Evolutionary conservation across 2,797 vertebrate species (phyloP), one percentile per base, ranked within the genome.

Genomic region (Poeciliopsis paucimaculata): DNA sequence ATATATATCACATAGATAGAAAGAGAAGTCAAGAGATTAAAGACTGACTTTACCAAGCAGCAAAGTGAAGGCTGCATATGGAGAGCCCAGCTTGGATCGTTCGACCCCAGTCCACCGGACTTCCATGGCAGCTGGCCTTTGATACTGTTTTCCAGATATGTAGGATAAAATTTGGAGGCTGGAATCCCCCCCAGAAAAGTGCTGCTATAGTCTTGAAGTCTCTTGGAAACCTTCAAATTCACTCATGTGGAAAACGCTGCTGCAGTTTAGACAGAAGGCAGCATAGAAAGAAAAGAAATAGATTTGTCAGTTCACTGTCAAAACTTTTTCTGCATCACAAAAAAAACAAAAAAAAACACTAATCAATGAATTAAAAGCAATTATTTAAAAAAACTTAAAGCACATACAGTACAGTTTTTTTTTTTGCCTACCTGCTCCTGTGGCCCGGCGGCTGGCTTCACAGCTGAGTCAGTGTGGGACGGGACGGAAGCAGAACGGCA

Each of bases 11-110:
- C 4, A 43, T 43, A 43, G 2, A n/a, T 10, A 70, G 36, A 5
- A 51, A 20, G 12, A 64, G 6, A 7, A 46, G 10, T 1, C 9
- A 43, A 31, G 34, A 84, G 70, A 80, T 77, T 28, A 39, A 82
- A 76, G 53, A 60, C 2, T 71, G 74, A 88, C 74, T 55, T 95
- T 95, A 96, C 95, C 94, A 64, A 95, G 85, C 81, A 95, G 84
- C 60, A 95, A 10, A 16, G 90, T 86, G 80, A 85, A 43, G 23
- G 82, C 79, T 80, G 70, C 53, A 60, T 85, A 77, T 12, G 80
- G 76, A 82, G 86, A 81, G 81, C 88, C 90, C 79, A 78, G 81
- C 81, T 87, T 89, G 20, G n/a, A 77, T 85, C 85, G 75, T 81
- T 87, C 77, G 68, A 83, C 82, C 72, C 87, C 81, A 83, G 49